Percentiles rank a stretch among this genome's conserved stretches.
phyloP scores from a whole-genome alignment of 2,888 invertebrate genomes.

The Brachypterus glaber region DNA sequence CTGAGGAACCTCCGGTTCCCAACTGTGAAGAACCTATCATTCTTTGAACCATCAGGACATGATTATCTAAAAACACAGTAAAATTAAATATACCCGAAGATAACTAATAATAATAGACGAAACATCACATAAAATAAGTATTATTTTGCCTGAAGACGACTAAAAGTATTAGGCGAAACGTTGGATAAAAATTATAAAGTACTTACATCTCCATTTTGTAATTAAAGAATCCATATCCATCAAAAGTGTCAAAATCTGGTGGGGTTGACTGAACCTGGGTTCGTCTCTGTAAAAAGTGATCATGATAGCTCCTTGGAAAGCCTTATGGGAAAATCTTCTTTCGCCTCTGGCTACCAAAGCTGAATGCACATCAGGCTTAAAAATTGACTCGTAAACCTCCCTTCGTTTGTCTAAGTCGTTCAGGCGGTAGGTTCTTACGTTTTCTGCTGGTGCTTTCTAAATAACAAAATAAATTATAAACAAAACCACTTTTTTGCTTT shows the following conservation, averaged over 20 bases:
- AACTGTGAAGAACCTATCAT: constrained; percentile 96
- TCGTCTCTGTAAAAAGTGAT: constrained; percentile 95
- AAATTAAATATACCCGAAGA: no score
- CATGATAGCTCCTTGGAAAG: constrained; percentile 95
- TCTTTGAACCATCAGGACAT: constrained; percentile 95
- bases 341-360: constrained; percentile 79
- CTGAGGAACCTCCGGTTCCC: constrained; percentile 97
- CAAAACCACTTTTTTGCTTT: no score
- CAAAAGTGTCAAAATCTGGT: constrained; percentile 84
- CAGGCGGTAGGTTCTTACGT: constrained; percentile 50
- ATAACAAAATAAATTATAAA: no score
- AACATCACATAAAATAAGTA: not conserved
- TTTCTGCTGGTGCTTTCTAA: constrained; percentile 28
- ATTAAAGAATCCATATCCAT: constrained; percentile 98
- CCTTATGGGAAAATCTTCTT: constrained; percentile 78
- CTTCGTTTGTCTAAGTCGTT: constrained; percentile 68
- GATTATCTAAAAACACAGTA: constrained; percentile 67
- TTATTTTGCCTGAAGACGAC: not conserved
- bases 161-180: not conserved
- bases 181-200: no score
- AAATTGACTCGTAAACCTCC: constrained; percentile 83
- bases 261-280: constrained; percentile 95
- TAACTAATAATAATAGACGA: not conserved
- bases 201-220: constrained; percentile 97
- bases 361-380: constrained; percentile 75